Conservation (phyloP, 1,140 invertebrate species). For the Drosophila rhopaloa region DNA sequence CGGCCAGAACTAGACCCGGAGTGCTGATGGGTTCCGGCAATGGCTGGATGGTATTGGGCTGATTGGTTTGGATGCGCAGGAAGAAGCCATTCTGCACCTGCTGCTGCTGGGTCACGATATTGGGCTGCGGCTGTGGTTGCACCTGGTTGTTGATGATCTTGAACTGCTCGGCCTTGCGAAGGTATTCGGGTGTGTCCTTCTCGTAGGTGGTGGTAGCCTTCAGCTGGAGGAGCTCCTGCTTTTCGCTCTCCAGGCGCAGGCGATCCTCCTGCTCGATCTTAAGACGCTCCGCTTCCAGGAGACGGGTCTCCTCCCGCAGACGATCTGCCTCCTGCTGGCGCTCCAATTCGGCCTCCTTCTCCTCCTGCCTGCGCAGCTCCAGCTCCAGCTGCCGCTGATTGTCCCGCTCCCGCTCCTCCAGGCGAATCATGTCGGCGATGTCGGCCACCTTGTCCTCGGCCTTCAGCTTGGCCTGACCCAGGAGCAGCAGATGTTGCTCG, state of each 20-base stretch:
- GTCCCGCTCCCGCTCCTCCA: conserved; percentile 60
- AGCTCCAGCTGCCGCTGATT: conserved; percentile 45
- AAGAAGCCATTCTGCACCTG: conserved; percentile 75
- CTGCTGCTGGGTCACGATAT: conserved; percentile 55
- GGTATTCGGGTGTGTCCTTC: conserved; percentile 8
- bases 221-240: conserved; percentile 40
- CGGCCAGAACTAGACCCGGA: conserved; percentile 1
- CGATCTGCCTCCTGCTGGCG: conserved; percentile 55
- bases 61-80: conserved; percentile 61
- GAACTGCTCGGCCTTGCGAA: conserved; percentile 20
- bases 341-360: conserved; percentile 49
- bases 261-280: conserved; percentile 58
- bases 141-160: conserved; percentile 33
- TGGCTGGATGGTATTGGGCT: conserved; percentile 15
- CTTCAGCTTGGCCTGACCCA: conserved; percentile 49
- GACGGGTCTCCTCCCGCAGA: conserved; percentile 47
- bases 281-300: conserved; percentile 51
- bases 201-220: conserved; percentile 15
- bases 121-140: conserved; percentile 17
- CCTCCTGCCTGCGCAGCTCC: conserved; percentile 53
- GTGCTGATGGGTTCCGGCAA: not conserved
- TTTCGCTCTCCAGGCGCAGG: conserved; percentile 48
- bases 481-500: conserved; percentile 62
- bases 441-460: conserved; percentile 64
- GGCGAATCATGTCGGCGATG: conserved; percentile 44